Percentiles rank a stretch among this genome's conserved stretches.
phyloP scores from a whole-genome alignment of 2,113 vertebrate genomes.

The Ciconia maguari region DNA sequence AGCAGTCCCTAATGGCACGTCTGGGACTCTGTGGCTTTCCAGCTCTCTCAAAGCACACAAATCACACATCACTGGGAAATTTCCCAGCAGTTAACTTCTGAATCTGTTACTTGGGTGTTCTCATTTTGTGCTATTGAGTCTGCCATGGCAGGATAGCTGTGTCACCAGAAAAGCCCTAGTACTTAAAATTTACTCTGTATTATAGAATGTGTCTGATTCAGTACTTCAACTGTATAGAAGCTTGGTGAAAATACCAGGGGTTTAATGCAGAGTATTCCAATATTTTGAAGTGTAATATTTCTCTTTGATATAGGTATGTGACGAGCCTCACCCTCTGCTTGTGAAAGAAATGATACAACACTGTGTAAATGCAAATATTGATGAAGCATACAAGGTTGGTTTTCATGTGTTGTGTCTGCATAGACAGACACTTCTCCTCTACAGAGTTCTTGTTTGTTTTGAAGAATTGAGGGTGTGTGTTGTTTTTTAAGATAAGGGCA shows the following conservation, averaged over 20 bases:
- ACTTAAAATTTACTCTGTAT: background rate
- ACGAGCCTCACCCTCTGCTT: constrained; percentile 94
- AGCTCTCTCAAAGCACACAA: background rate
- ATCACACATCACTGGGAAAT: background rate
- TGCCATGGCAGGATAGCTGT: background rate
- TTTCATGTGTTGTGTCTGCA: background rate
- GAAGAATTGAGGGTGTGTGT: background rate
- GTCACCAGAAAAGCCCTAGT: background rate
- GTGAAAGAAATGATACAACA: constrained; percentile 97
- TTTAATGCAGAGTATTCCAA: background rate
- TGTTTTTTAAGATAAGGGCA: background rate
- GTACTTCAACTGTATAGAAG: background rate
- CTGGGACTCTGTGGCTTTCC: background rate
- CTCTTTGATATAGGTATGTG: constrained; percentile 82
- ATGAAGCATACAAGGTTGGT: constrained; percentile 91
- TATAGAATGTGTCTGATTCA: background rate
- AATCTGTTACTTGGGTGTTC: background rate
- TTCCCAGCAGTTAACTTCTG: background rate
- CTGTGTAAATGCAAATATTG: constrained; percentile 86
- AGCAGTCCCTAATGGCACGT: background rate
- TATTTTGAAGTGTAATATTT: background rate
- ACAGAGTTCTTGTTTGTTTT: background rate
- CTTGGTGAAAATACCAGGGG: background rate
- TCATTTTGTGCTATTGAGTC: background rate
- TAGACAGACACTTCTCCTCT: background rate